Evolutionary conservation across 2,113 vertebrate species (phyloP).

Genomic region (Tapirus terrestris): DNA sequence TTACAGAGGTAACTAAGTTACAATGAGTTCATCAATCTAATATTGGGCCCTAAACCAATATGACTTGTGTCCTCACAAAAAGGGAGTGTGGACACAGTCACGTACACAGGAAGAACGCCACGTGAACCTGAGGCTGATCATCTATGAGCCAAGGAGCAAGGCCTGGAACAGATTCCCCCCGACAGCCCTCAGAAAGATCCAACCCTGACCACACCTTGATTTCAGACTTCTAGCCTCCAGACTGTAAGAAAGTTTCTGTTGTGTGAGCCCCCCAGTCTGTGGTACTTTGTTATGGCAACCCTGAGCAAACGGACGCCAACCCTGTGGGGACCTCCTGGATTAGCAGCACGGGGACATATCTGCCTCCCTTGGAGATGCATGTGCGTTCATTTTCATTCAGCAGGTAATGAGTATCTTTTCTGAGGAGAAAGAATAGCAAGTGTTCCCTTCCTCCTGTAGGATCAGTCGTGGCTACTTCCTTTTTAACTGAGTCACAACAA

Average conservation of each 20-base stretch:
- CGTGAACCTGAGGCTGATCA: not conserved
- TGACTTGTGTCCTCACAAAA: too few relatives aligned
- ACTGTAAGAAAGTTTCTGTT: not conserved
- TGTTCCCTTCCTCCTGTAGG: not conserved
- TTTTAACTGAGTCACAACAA: not conserved
- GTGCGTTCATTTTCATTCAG: too few relatives aligned
- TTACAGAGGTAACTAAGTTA: not conserved
- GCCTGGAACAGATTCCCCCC: too few relatives aligned
- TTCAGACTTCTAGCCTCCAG: not conserved
- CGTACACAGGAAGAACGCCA: fast-evolving
- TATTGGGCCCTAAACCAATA: fast-evolving
- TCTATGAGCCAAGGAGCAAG: fast-evolving
- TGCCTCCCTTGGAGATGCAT: not conserved
- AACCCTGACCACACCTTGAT: not conserved
- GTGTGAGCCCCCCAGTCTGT: not conserved
- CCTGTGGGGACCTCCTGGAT: fast-evolving
- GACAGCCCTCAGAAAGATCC: not conserved
- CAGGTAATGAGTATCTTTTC: not conserved
- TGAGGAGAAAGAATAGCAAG: not conserved
- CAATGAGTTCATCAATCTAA: not conserved
- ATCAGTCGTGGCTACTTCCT: not conserved
- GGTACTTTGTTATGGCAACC: fast-evolving
- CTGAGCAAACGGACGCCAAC: fast-evolving
- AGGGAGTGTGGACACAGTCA: fast-evolving
- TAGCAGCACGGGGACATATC: not conserved